Conservation (phyloP, 2,797 vertebrate species). For the Enoplosus armatus region DNA sequence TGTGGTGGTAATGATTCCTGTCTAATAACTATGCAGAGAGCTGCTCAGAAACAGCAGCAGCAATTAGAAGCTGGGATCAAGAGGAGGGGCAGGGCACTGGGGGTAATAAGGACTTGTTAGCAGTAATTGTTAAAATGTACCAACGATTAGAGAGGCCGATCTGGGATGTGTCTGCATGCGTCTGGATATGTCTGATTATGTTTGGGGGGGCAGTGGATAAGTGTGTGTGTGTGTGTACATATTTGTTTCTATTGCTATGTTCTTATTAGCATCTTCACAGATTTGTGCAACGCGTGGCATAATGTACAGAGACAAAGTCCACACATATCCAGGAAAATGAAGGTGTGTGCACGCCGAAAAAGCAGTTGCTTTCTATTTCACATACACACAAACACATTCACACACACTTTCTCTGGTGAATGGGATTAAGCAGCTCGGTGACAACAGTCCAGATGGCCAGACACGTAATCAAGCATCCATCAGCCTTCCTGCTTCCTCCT, state of each 20-base stretch:
- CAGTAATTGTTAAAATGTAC: conserved; percentile 86
- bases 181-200: conserved; percentile 73
- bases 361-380: conserved; percentile 52
- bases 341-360: conserved; percentile 29
- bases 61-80: conserved; percentile 82
- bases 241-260: conserved; percentile 42
- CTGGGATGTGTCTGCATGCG: conserved; percentile 70
- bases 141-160: conserved; percentile 77
- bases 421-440: conserved; percentile 78
- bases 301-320: conserved; percentile 38
- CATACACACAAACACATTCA: conserved; percentile 43
- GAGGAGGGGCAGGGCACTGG: conserved; percentile 79
- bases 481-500: conserved; percentile 74
- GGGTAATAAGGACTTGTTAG: conserved; percentile 86
- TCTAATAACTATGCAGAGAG: conserved; percentile 83
- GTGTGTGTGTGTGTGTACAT: conserved; percentile 33
- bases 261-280: conserved; percentile 60
- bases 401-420: conserved; percentile 66
- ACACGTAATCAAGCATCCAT: conserved; percentile 80
- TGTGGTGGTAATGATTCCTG: conserved; percentile 76
- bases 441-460: conserved; percentile 84
- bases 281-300: conserved; percentile 52
- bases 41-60: conserved; percentile 78
- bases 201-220: conserved; percentile 23
- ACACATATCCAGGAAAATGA: conserved; percentile 29